Conservation (phyloP, 2,113 vertebrate species). For the Scopus umbretta region DNA sequence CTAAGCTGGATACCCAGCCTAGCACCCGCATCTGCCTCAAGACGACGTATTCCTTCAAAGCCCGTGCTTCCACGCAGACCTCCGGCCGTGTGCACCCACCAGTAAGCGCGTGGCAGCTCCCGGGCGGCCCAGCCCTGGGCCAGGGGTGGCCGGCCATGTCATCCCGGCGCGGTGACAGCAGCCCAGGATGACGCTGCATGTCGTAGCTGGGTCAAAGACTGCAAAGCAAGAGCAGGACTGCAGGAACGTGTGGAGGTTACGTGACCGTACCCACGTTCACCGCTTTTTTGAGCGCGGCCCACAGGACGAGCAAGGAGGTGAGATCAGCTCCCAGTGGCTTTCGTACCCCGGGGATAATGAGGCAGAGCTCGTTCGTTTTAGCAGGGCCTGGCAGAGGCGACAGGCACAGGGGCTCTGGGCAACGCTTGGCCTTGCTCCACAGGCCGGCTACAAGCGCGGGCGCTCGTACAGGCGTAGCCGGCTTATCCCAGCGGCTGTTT, state of each 20-base stretch:
- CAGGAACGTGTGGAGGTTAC: accelerated
- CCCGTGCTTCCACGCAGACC: accelerated
- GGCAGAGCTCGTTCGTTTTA: accelerated
- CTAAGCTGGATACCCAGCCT: neutral
- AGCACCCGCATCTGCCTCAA: accelerated
- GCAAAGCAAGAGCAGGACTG: too few species aligned
- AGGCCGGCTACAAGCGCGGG: accelerated
- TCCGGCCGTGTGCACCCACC: accelerated
- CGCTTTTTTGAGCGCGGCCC: accelerated
- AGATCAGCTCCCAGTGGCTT: accelerated
- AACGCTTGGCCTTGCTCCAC: accelerated
- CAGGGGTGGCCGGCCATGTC: neutral
- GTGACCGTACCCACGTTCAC: accelerated
- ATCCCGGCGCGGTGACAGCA: accelerated
- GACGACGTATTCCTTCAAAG: neutral
- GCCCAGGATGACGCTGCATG: accelerated
- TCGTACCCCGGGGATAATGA: accelerated
- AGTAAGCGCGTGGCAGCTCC: neutral
- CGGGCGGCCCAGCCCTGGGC: neutral
- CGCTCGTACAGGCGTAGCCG: neutral
- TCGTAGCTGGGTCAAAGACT: accelerated
- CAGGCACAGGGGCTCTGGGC: neutral
- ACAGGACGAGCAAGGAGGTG: accelerated
- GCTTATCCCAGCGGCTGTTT: accelerated
- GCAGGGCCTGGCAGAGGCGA: neutral